Percentiles rank a stretch among this genome's conserved stretches.
These are phyloP conservation scores for Trimorus sp. DNA, from an alignment of 2,888 invertebrate genomes.

Conservation along the genomic window DNA sequence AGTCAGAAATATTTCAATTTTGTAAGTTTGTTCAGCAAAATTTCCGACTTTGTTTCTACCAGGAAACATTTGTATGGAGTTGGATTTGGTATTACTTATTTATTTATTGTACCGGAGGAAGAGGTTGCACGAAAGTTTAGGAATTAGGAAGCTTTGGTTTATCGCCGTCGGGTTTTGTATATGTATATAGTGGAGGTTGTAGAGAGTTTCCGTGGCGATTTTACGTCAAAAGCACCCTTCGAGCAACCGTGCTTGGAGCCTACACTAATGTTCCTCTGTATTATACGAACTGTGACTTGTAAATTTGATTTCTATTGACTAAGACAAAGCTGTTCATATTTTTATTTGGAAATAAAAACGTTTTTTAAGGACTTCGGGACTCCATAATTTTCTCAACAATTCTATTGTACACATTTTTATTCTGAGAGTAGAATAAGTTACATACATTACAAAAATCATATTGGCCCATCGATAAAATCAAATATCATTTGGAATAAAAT, in stretches of 20 bases:
- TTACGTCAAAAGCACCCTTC: constrained; percentile 20
- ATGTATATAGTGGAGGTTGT: constrained; percentile 23
- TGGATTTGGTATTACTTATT: constrained; percentile 18
- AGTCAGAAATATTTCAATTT: too few relatives aligned
- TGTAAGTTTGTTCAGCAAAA: too few relatives aligned
- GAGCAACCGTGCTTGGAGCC: constrained; percentile 9
- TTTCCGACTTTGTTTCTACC: too few relatives aligned
- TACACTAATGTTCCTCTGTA: constrained; percentile 72
- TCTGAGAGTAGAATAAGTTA: too few relatives aligned
- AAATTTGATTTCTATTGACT: constrained; percentile 52
- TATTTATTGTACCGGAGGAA: constrained; percentile 16
- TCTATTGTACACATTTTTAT: too few relatives aligned
- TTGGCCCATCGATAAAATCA: too few relatives aligned
- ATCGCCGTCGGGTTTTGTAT: too few relatives aligned
- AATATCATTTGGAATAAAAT: too few relatives aligned
- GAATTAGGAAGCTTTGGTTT: neutral
- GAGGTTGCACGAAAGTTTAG: constrained; percentile 27
- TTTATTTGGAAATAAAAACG: constrained; percentile 49
- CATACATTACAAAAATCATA: too few relatives aligned
- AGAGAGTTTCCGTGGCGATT: constrained; percentile 18
- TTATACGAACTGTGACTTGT: constrained; percentile 67
- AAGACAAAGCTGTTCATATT: constrained; percentile 41
- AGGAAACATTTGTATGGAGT: neutral
- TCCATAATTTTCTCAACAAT: too few relatives aligned
- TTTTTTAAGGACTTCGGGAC: constrained; percentile 36